These are phyloP conservation scores for Troglohyphantes excavatus DNA, from an alignment of 2,888 invertebrate genomes.

Conservation along the genomic window DNA sequence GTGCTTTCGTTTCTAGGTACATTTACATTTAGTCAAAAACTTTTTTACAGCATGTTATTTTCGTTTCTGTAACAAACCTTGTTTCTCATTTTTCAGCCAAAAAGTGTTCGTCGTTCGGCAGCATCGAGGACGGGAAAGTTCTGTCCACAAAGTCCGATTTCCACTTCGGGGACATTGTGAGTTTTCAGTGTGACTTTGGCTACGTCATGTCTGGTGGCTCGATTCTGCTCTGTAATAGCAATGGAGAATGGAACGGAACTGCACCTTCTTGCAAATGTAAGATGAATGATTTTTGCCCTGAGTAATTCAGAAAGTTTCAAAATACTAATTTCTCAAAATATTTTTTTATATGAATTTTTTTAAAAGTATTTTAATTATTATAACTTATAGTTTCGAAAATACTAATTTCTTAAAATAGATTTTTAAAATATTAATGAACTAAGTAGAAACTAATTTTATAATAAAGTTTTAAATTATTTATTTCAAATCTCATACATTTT, in stretches of 20 bases:
- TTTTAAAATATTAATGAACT: too few relatives aligned
- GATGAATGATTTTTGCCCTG: slow-evolving; percentile 82
- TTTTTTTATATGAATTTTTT: background rate
- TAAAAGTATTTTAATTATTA: background rate
- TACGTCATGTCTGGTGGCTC: slow-evolving; percentile 93
- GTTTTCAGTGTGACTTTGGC: slow-evolving; percentile 97
- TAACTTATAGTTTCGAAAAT: background rate
- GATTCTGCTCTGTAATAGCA: slow-evolving; percentile 92
- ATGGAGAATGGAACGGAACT: slow-evolving; percentile 96
- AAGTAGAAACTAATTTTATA: too few relatives aligned
- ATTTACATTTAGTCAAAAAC: too few relatives aligned
- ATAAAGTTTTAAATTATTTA: too few relatives aligned
- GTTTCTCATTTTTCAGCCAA: slow-evolving; percentile 84
- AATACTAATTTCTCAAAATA: background rate
- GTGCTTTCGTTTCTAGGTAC: too few relatives aligned
- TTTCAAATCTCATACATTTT: too few relatives aligned
- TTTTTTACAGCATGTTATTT: too few relatives aligned
- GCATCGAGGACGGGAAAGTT: slow-evolving; percentile 93
- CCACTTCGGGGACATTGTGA: slow-evolving; percentile 94
- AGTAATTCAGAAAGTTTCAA: too few relatives aligned
- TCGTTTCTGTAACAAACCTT: too few relatives aligned
- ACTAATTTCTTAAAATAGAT: background rate
- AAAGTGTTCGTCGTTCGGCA: slow-evolving; percentile 90
- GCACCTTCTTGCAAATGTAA: slow-evolving; percentile 96
- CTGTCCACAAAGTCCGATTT: slow-evolving; percentile 90